Evolutionary conservation across 1,140 invertebrate species (phyloP).

Genomic region (Caerostris darwini): DNA sequence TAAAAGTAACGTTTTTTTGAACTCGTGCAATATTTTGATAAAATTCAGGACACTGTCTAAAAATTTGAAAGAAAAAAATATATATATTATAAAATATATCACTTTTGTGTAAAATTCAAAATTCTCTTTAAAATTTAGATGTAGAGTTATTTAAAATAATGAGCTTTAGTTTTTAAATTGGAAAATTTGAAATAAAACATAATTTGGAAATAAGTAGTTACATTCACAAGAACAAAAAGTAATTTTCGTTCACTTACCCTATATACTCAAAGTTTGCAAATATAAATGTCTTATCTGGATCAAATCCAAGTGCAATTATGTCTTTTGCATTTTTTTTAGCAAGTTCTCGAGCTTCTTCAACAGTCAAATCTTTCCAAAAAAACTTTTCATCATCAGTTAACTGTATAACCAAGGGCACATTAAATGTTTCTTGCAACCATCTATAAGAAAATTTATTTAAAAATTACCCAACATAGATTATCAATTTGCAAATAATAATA

Average conservation of each 20-base stretch:
- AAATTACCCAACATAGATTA: slow-evolving; percentile 3
- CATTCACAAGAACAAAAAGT: too few species aligned
- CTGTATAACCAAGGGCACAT: slow-evolving; percentile 98
- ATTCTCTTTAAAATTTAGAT: too few species aligned
- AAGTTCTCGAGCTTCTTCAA: slow-evolving; percentile 94
- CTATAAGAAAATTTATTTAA: slow-evolving; percentile 83
- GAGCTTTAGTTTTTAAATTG: too few species aligned
- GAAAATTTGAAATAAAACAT: too few species aligned
- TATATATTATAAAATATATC: background rate
- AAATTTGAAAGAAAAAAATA: slow-evolving; percentile 71
- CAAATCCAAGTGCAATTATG: slow-evolving; percentile 99
- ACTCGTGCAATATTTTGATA: slow-evolving; percentile 95
- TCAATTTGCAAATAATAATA: background rate
- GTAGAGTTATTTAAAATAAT: too few species aligned
- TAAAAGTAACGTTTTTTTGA: slow-evolving; percentile 92
- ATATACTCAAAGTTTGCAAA: slow-evolving; percentile 97
- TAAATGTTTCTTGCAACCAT: slow-evolving; percentile 98
- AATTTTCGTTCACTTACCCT: slow-evolving; percentile 86
- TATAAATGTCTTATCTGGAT: slow-evolving; percentile 97
- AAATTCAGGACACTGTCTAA: slow-evolving; percentile 91
- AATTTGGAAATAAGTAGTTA: too few species aligned
- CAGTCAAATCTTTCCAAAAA: slow-evolving; percentile 96
- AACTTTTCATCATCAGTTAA: slow-evolving; percentile 99
- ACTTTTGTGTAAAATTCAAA: too few species aligned
- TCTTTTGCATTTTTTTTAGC: slow-evolving; percentile 97